These are phyloP conservation scores for Piprites chloris DNA, from an alignment of 2,113 vertebrate genomes.

Conservation along the genomic window DNA sequence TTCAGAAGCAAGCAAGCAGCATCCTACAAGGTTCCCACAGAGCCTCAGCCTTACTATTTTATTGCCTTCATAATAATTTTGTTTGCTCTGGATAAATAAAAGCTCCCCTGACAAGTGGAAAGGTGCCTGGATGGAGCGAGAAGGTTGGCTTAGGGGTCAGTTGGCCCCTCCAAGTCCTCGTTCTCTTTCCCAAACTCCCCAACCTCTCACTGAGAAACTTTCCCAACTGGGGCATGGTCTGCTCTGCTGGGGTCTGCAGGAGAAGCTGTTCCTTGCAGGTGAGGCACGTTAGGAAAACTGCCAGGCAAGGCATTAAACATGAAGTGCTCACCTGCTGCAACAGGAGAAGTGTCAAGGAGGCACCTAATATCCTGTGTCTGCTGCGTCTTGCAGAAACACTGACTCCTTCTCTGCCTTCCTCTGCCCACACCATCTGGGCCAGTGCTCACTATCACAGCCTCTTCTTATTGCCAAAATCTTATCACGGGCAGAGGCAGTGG, in stretches of 20 bases:
- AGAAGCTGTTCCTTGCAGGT: neutral
- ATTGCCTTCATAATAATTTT: neutral
- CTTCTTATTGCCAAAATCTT: neutral
- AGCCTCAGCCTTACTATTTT: neutral
- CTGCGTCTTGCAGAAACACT: neutral
- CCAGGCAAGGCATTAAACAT: neutral
- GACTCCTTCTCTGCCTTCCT: neutral
- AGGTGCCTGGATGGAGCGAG: neutral
- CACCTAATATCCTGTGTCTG: neutral
- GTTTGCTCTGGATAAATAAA: neutral
- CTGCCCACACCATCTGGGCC: neutral
- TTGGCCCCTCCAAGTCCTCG: neutral
- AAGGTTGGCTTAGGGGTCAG: neutral
- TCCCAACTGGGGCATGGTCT: neutral
- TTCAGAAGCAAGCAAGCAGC: neutral
- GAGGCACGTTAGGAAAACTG: neutral
- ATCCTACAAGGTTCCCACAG: accelerated
- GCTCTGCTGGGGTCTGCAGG: neutral
- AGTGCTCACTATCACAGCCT: neutral
- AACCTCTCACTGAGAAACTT: neutral
- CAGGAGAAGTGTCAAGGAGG: accelerated
- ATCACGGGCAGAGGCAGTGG: neutral
- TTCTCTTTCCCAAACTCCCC: neutral
- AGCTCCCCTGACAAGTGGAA: neutral
- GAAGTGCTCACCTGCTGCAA: neutral